phyloP scores from a whole-genome alignment of 2,113 vertebrate genomes.

The Hystrix cristata region DNA sequence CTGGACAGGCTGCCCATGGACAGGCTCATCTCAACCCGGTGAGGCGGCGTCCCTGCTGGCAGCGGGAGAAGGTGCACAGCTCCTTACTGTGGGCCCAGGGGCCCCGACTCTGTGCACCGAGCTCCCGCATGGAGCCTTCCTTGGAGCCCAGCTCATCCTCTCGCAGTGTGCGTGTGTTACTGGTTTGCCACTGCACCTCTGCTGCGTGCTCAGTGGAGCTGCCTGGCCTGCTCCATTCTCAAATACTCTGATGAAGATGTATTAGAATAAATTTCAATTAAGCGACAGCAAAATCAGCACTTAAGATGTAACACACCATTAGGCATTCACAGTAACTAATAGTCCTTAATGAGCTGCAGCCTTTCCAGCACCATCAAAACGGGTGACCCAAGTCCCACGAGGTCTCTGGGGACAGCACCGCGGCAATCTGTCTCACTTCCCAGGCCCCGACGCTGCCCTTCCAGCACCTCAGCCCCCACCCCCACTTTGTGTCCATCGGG shows the following conservation, averaged over 20 bases:
- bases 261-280: slow-evolving; percentile 47
- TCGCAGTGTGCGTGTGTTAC: not conserved
- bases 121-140: not conserved
- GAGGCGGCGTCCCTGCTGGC: not conserved
- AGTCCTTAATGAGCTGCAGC: slow-evolving; percentile 27
- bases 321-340: not conserved
- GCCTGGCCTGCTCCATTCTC: not conserved
- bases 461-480: not conserved
- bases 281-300: slow-evolving; percentile 32
- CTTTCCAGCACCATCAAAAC: not conserved
- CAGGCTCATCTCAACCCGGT: not conserved
- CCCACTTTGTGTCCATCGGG: not conserved
- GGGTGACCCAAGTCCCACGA: not conserved
- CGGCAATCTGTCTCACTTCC: not conserved
- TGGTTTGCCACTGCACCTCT: not conserved
- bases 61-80: not conserved
- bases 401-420: not conserved
- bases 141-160: not conserved
- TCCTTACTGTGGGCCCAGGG: not conserved
- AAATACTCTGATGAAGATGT: not conserved
- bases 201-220: not conserved
- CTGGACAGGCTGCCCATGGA: not conserved
- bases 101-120: not conserved
- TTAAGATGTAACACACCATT: not conserved
- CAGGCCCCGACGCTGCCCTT: not conserved